Evolutionary conservation across 2,113 vertebrate genomes (phyloP), one percentile per base, ranked within the genome.

Genomic region (Gopherus evgoodei): DNA sequence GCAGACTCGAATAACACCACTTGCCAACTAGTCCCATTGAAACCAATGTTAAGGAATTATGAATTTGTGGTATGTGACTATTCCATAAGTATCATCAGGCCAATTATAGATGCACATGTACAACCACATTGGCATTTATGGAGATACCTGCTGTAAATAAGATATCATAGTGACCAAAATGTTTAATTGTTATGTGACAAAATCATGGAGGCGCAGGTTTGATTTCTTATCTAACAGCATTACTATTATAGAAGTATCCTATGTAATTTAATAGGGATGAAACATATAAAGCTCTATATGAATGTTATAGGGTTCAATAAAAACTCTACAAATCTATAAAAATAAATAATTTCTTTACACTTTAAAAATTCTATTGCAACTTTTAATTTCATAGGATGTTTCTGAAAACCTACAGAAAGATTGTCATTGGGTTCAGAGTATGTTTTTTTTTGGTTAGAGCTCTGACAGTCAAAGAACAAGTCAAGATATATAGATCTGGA

Each of bases 131-230:
- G 6, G 54, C 84, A 80, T 42, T 38, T 22, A n/a, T 76, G 38
- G 9, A 1, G 22, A 11, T 35, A 54, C 11, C 1, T 38, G 38
- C 85, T 88, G 19, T 69, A 3, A 19, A 3, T 24, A 75, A 75
- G 38, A 75, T n/a, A n/a, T 10, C 42, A 75, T 0, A 0, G 3
- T 6, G 24, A 49, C n/a, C 54, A 31, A 87, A 69, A 47, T 5
- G 1, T 59, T 5, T 35, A 59, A 76, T 21, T 25, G 19, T 56
- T 89, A 87, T 52, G 2, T 42, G 16, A 79, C 11, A 83, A 11
- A 11, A 56, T 62, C 11, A 25, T n/a, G 2, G 79, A 79, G 13
- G 31, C 6, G 75, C 35, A 84, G 6, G 13, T 69, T 2, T 1
- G 27, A 9, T 5, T 1, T 62, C 87, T 86, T 56, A 80, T 56